Evolutionary conservation across 1,140 invertebrate genomes (phyloP).

Genomic region (Psilanteris sp.): DNA sequence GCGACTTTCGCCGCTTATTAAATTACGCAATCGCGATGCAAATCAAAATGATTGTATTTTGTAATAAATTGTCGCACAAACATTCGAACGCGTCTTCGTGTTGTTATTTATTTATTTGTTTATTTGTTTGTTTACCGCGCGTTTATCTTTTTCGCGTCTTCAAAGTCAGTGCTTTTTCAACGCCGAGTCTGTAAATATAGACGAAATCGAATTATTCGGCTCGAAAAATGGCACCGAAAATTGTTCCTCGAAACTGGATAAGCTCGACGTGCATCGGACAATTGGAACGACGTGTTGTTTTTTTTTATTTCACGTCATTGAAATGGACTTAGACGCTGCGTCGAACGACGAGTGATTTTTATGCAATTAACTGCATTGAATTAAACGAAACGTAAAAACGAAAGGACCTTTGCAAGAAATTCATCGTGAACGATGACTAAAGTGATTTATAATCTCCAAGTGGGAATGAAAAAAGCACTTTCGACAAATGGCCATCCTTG

Average conservation of each 20-base stretch:
- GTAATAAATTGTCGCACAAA: constrained; percentile 20
- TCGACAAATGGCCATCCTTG: constrained; percentile 58
- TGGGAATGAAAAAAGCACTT: constrained; percentile 27
- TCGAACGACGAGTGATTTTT: not conserved
- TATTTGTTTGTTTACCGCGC: not conserved
- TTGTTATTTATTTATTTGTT: not conserved
- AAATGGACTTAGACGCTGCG: not conserved
- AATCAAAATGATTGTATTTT: constrained; percentile 18
- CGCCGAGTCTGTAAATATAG: not conserved
- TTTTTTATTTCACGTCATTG: not conserved
- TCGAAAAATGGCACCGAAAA: too few species aligned
- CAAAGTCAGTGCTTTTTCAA: not conserved
- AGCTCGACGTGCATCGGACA: too few species aligned
- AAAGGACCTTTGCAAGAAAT: constrained; percentile 9
- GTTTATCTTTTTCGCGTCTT: not conserved
- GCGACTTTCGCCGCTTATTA: not conserved
- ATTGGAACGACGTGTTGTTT: too few species aligned
- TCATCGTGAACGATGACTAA: constrained; percentile 11
- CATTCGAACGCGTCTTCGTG: not conserved
- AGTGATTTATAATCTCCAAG: constrained; percentile 41
- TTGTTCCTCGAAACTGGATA: too few species aligned
- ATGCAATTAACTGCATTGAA: too few species aligned
- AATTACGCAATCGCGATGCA: constrained; percentile 14
- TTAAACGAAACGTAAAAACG: too few species aligned
- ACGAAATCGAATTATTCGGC: too few species aligned